Evolutionary conservation across 2,113 vertebrate genomes (phyloP).

Genomic region (Entelurus aequoreus): DNA sequence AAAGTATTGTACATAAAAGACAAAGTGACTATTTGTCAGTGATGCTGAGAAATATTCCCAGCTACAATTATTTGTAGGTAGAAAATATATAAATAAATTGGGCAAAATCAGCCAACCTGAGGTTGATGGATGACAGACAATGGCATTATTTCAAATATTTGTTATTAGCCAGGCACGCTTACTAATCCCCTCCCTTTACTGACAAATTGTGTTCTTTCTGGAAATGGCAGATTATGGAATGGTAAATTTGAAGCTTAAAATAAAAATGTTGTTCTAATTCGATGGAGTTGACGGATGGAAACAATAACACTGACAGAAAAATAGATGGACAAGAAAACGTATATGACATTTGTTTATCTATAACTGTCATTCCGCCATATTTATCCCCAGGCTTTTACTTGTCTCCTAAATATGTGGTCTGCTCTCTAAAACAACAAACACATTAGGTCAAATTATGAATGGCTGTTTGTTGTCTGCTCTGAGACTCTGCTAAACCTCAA

Average conservation of each 20-base stretch:
- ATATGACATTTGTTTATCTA: conserved; percentile 1
- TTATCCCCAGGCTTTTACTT: not conserved
- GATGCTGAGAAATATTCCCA: conserved; percentile 9
- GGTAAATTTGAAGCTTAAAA: conserved; percentile 33
- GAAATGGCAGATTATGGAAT: conserved; percentile 44
- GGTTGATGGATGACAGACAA: conserved; percentile 45
- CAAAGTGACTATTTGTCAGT: conserved; percentile 14
- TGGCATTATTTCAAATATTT: conserved; percentile 46
- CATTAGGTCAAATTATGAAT: not conserved
- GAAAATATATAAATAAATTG: conserved; percentile 21
- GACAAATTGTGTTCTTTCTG: conserved; percentile 40
- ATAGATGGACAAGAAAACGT: conserved; percentile 7
- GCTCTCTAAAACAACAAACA: not conserved
- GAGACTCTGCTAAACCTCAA: not conserved
- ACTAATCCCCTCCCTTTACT: conserved; percentile 42
- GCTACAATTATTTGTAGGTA: conserved; percentile 1
- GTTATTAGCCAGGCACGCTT: conserved; percentile 52
- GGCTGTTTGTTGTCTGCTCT: not conserved
- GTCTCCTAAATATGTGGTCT: not conserved
- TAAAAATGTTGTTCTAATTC: conserved; percentile 24
- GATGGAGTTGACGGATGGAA: conserved; percentile 30
- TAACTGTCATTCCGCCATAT: not conserved
- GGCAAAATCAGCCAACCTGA: conserved; percentile 27
- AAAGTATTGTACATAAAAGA: not conserved
- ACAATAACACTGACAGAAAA: conserved; percentile 16